Percentiles rank a stretch among this genome's conserved stretches.
Conservation (phyloP, 2,888 invertebrate genomes). For the Eupithecia tripunctaria region DNA sequence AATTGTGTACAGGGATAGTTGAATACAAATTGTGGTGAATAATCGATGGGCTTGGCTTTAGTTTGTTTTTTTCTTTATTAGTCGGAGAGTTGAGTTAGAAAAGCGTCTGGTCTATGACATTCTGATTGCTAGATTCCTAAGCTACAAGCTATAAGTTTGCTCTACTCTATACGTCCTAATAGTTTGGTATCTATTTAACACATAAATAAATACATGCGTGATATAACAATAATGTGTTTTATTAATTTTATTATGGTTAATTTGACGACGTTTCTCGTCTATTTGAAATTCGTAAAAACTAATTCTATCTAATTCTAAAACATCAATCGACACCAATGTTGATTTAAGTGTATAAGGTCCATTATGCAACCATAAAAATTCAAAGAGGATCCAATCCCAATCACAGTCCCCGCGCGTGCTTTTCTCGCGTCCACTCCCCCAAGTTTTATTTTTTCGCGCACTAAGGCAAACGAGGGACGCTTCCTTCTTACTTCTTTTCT, state of each 20-base stretch:
- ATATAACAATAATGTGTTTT: too few species aligned
- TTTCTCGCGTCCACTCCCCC: constrained; percentile 28
- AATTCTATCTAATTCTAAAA: too few species aligned
- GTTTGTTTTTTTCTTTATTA: constrained; percentile 17
- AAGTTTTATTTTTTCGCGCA: constrained; percentile 31
- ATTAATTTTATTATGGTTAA: too few species aligned
- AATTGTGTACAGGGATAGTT: constrained; percentile 67
- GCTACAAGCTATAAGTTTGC: too few species aligned
- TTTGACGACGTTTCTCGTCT: too few species aligned
- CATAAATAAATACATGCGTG: too few species aligned
- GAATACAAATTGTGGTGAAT: constrained; percentile 59
- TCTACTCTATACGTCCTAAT: too few species aligned
- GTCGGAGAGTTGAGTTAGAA: background rate
- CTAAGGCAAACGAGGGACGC: constrained; percentile 33
- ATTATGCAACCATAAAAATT: too few species aligned
- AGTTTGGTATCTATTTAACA: too few species aligned
- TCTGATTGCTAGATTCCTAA: background rate
- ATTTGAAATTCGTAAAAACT: too few species aligned
- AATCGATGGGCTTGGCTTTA: constrained; percentile 53
- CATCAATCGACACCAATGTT: too few species aligned
- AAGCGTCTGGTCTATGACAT: background rate
- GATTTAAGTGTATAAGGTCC: too few species aligned
- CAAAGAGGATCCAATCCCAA: constrained; percentile 5
- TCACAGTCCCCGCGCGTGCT: constrained; percentile 18
- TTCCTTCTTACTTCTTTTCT: constrained; percentile 31